Base-by-base conservation (phyloP, 1,140 invertebrate species). In the Ganaspis sp. region DNA sequence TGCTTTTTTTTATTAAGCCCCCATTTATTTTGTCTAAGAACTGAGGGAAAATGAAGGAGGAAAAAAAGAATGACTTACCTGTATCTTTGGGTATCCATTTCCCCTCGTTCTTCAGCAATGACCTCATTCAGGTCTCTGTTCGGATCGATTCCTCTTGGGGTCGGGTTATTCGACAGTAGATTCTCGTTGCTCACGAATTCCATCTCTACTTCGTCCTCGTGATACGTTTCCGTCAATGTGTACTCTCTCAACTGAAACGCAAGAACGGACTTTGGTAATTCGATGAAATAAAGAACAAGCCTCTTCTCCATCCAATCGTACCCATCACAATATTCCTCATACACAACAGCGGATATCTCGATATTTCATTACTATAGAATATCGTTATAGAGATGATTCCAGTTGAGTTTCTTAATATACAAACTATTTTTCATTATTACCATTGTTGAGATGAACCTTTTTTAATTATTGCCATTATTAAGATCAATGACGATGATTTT, bases 211-310 rank as follows among this genome's bases (percentile, higher is more conserved):
- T 91, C 87, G 87, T 96, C 95, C 88, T 96, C 95, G 90, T 96
- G 95, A 89, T 97, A 97, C 75, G 95, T 95, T 91, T 97, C 95
- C 79, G 95, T 95, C 79, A 97, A 90, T 88, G 96, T 96, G 91
- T 97, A 97, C 91, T 97, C 96, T 84, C 95, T 95, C 73, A 96
- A 90, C 96, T 97, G 91, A 1, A 92, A 92, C 72, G 81, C 23
- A 72, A 70, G 58, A 64, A 64, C n/a, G 58, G 58, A 64, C 58
- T 64, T 64, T 64, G 23, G 54, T 64, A 64, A 64, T 64, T 64
- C 54, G 23, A 64, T 29, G 23, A 29, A 64, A 64, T 64, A 29
- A 64, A 64, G 58, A 64, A 64, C 58, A 29, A 29, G 26, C 23
- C 58, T 64, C 26, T 29, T 29, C 58, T 8, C 58, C n/a, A 64